Conservation (phyloP, 1,140 invertebrate species). For the Phortica variegata region DNA sequence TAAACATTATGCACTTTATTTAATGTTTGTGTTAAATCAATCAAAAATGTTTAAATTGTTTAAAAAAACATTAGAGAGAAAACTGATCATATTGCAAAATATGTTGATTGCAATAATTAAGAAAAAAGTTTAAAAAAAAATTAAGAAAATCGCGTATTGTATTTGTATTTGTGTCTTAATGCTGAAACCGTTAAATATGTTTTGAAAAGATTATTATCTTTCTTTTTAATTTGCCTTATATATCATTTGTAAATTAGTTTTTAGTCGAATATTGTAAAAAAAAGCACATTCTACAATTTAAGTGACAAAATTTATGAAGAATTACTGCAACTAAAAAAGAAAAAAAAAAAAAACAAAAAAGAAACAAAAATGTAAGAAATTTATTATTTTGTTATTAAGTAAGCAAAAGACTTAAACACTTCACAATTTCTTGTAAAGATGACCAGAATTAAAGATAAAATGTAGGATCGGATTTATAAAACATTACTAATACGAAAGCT, state of each 20-base stretch:
- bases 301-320: slow-evolving; percentile 11
- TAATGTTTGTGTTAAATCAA: too few species aligned
- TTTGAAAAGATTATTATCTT: slow-evolving; percentile 29
- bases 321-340: slow-evolving; percentile 1
- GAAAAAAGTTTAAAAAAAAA: too few species aligned
- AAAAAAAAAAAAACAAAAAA: slow-evolving; percentile 11
- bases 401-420: slow-evolving; percentile 47
- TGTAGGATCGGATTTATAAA: slow-evolving; percentile 20
- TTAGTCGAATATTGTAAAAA: slow-evolving; percentile 19
- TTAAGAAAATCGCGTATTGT: background rate
- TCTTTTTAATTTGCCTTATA: slow-evolving; percentile 22
- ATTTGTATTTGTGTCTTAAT: too few species aligned
- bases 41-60: too few species aligned
- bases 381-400: background rate
- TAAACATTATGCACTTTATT: too few species aligned
- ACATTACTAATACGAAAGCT: slow-evolving; percentile 18
- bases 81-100: too few species aligned
- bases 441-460: slow-evolving; percentile 12
- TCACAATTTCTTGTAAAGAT: slow-evolving; percentile 25
- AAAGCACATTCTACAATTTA: slow-evolving; percentile 1
- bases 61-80: too few species aligned
- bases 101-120: too few species aligned
- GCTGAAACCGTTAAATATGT: slow-evolving; percentile 28
- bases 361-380: slow-evolving; percentile 18
- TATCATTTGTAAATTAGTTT: slow-evolving; percentile 16